Conservation (phyloP, 2,797 vertebrate genomes). For the Meriones psammophilus region DNA sequence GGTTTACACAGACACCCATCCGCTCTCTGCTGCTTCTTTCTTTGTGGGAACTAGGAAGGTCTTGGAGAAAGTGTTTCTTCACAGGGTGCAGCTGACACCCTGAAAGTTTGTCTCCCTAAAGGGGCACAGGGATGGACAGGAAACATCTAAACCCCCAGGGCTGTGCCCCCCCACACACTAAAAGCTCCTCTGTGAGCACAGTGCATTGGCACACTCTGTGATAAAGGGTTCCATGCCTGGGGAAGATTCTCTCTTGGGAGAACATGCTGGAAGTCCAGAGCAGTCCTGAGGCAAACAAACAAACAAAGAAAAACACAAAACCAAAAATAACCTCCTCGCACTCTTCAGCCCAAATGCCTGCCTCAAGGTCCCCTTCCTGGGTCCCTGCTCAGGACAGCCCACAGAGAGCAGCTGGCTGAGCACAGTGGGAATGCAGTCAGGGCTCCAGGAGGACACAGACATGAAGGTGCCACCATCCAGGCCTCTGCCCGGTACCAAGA, state of each 20-base stretch:
- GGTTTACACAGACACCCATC: not conserved
- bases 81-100: not conserved
- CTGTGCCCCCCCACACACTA: not conserved
- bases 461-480: not conserved
- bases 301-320: too few relatives aligned
- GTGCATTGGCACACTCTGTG: not conserved
- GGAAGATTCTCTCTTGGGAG: not conserved
- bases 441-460: not conserved
- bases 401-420: not conserved
- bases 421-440: not conserved
- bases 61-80: not conserved
- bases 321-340: not conserved
- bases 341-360: not conserved
- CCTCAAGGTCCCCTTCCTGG: not conserved
- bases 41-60: not conserved
- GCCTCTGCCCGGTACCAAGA: not conserved
- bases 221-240: not conserved
- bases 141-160: not conserved
- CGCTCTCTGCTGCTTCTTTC: not conserved
- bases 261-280: not conserved
- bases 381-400: not conserved
- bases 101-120: not conserved
- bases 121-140: not conserved
- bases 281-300: not conserved
- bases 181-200: not conserved